Evolutionary conservation across 2,797 vertebrate genomes (phyloP).

Genomic region (Taeniopygia guttata): DNA sequence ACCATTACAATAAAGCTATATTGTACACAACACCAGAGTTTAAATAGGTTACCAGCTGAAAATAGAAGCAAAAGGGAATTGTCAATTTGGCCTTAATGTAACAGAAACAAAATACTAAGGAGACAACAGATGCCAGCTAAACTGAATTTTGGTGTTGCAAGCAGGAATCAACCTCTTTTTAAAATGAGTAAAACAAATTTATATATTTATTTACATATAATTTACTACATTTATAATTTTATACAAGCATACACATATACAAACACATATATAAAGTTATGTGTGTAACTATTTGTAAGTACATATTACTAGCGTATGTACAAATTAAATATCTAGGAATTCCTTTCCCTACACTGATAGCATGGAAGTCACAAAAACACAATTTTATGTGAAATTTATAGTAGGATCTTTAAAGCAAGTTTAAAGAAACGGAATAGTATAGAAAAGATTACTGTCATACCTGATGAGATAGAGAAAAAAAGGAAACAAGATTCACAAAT

Average conservation of each 20-base stretch:
- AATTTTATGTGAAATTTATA: neutral
- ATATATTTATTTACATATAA: neutral
- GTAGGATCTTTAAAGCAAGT: neutral
- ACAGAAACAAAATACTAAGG: neutral
- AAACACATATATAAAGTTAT: neutral
- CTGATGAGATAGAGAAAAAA: neutral
- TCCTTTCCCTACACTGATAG: neutral
- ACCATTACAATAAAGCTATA: neutral
- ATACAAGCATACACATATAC: neutral
- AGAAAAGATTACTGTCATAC: neutral
- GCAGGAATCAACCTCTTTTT: neutral
- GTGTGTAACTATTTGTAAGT: neutral
- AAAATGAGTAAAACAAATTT: neutral
- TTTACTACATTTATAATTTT: neutral
- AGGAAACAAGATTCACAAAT: neutral
- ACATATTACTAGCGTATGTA: neutral
- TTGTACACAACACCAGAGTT: neutral
- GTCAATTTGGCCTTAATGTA: neutral
- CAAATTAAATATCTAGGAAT: neutral
- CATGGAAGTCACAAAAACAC: neutral
- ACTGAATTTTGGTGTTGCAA: neutral
- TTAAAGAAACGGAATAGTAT: neutral
- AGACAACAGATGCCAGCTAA: neutral
- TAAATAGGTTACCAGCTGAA: neutral
- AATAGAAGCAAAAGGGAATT: neutral